Base-by-base conservation (phyloP, 1,140 invertebrate genomes). In the Eriosoma lanigerum region DNA sequence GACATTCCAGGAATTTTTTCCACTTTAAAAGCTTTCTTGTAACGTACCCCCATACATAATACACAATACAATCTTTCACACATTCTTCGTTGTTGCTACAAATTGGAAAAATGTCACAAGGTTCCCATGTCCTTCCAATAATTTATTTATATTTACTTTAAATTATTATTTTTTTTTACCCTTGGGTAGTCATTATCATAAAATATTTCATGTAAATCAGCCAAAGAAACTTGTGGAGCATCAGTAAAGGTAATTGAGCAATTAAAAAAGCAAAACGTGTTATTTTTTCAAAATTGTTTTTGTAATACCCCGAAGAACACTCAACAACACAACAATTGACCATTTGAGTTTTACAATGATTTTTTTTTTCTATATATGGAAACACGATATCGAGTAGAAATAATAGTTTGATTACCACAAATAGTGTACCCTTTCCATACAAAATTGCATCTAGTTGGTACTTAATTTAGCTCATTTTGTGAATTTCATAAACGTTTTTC, bases 41-140 rank as follows among this genome's bases (percentile, higher is more conserved):
- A n/a, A 66, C 62, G 44, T n/a, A n/a, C n/a, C n/a, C n/a, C n/a
- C n/a, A n/a, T n/a, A 66, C 12, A 66, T 66, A 66, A 13, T 66
- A 44, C 3, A 66, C 12, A 66, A 66, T 66, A 17, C 17, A 66
- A 26, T 66, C 62, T 21, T 32, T 66, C 13, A 44, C 13, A 21
- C 32, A 66, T 66, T 66, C 62, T 44, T 66, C 62, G 13, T 44
- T 66, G 19, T 38, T 66, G 19, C 38, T 66, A 12, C 17, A 32
- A 66, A 44, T 66, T n/a, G 62, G 62, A 44, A 66, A 6, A 10
- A 66, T 44, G 17, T 66, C 62, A 21, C 32, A 66, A 2, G 32
- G 62, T 21, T 66, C 62, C 62, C 62, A 66, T 21, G 17, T 12
- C 38, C 38, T n/a, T 66, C 62, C 44, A 44, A 17, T 10, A 66